These are phyloP conservation scores for Anarsia innoxiella DNA, from an alignment of 2,888 invertebrate genomes.

Conservation along the genomic window DNA sequence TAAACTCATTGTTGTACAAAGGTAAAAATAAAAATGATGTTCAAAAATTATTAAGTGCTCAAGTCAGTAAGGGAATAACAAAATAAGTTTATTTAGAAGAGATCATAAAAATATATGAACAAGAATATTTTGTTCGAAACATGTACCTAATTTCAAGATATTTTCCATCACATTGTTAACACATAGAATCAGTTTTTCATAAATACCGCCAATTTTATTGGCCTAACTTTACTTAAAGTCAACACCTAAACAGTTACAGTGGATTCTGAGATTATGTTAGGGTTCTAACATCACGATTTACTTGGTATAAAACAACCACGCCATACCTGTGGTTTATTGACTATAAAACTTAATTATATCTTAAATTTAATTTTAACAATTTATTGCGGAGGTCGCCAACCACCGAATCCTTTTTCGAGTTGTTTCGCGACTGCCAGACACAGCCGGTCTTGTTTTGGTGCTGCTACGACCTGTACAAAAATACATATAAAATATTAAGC, in stretches of 20 bases:
- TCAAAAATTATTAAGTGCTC: too few species aligned
- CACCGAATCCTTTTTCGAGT: constrained; percentile 86
- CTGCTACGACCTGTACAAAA: constrained; percentile 78
- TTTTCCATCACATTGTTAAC: too few species aligned
- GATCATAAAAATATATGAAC: not conserved
- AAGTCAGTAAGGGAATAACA: too few species aligned
- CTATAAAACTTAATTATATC: constrained; percentile 11
- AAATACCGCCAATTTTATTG: constrained; percentile 23
- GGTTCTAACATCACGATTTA: constrained; percentile 18
- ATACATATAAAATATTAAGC: not conserved
- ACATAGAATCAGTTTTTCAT: too few species aligned
- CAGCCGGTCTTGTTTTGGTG: constrained; percentile 83
- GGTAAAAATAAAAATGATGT: too few species aligned
- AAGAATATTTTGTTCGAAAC: not conserved
- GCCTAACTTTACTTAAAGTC: constrained; percentile 23
- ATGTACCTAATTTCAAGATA: not conserved
- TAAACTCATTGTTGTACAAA: too few species aligned
- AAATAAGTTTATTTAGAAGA: too few species aligned
- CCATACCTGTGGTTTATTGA: constrained; percentile 40
- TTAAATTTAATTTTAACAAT: not conserved
- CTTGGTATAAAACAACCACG: constrained; percentile 38
- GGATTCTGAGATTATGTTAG: constrained; percentile 12
- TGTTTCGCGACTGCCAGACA: constrained; percentile 87
- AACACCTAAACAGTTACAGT: constrained; percentile 26
- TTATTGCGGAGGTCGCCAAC: constrained; percentile 80